Conservation (phyloP, 2,888 invertebrate genomes). For the Sepioteuthis lessoniana region DNA sequence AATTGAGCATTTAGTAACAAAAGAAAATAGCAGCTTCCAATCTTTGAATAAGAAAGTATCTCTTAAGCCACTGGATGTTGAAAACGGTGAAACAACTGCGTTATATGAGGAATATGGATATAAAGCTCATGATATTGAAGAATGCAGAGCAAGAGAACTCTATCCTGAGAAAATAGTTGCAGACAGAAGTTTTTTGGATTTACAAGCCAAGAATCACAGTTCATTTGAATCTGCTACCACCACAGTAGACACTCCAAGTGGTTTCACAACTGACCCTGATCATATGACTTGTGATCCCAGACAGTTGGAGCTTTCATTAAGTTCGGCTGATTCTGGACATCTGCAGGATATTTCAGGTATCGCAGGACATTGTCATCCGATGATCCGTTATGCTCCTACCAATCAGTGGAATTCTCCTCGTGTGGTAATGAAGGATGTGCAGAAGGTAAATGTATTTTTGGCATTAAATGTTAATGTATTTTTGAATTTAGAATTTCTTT, state of each 20-base stretch:
- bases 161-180: not conserved
- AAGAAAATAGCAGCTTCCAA: not conserved
- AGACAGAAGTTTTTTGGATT: not conserved
- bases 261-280: not conserved
- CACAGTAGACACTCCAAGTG: constrained; percentile 10
- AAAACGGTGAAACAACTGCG: not conserved
- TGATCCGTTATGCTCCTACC: not conserved
- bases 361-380: not conserved
- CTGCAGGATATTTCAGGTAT: not conserved
- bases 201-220: not conserved
- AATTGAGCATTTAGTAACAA: not conserved
- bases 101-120: not conserved
- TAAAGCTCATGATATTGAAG: not conserved
- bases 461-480: too few relatives aligned
- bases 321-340: not conserved
- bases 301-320: not conserved
- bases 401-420: not conserved
- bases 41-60: not conserved
- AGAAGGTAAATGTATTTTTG: not conserved
- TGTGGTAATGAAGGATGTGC: not conserved
- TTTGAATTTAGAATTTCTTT: not conserved
- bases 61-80: not conserved
- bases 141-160: not conserved
- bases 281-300: not conserved
- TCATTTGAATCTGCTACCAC: constrained; percentile 10